A percentile compares a stretch with the other conserved stretches of the same genome.
phyloP scores from a whole-genome alignment of 2,888 invertebrate species.

The Sesia apiformis region DNA sequence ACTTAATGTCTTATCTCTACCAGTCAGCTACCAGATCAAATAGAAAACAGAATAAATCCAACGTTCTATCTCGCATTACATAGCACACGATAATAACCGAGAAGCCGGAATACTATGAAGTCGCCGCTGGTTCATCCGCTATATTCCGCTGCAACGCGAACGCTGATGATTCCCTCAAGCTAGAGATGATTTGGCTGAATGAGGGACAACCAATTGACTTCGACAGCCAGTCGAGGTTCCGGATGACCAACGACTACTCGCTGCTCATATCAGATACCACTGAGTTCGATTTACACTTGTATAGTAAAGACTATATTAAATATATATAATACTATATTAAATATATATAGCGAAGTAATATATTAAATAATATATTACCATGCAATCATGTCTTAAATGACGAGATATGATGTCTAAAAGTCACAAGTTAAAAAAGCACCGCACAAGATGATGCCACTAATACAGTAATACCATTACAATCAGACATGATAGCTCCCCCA shows the following conservation, averaged over 20 bases:
- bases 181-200: slow-evolving; percentile 90
- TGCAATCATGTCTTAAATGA: too few relatives aligned
- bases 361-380: too few relatives aligned
- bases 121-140: slow-evolving; percentile 89
- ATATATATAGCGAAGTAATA: too few relatives aligned
- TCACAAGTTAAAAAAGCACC: too few relatives aligned
- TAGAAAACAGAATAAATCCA: too few relatives aligned
- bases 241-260: slow-evolving; percentile 91
- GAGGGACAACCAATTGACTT: slow-evolving; percentile 92
- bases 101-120: slow-evolving; percentile 93
- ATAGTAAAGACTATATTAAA: slow-evolving; percentile 94
- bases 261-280: slow-evolving; percentile 95
- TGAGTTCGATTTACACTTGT: slow-evolving; percentile 96
- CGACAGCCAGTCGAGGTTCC: slow-evolving; percentile 85
- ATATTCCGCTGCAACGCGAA: slow-evolving; percentile 96
- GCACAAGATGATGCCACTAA: too few relatives aligned
- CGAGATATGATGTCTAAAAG: too few relatives aligned
- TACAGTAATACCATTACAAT: too few relatives aligned
- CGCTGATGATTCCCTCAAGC: slow-evolving; percentile 85
- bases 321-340: too few relatives aligned
- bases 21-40: background rate
- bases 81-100: slow-evolving; percentile 91
- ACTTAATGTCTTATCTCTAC: too few relatives aligned
- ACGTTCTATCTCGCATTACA: slow-evolving; percentile 21
- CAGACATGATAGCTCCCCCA: too few relatives aligned